Percentiles rank a stretch among this genome's conserved stretches.
These are phyloP conservation scores for Chelon auratus DNA, from an alignment of 2,797 vertebrate species.

Conservation along the genomic window DNA sequence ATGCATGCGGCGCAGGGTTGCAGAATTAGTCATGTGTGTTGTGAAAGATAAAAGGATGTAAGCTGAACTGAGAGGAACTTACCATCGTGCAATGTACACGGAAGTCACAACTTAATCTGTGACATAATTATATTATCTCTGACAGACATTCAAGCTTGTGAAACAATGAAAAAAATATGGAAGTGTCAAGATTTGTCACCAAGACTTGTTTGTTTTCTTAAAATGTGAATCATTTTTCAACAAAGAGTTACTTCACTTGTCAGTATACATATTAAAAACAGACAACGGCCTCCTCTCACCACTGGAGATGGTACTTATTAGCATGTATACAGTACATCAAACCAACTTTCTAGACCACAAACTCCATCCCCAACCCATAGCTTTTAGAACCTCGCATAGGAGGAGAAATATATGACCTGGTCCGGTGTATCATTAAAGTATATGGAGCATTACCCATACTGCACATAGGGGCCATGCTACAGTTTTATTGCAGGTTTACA, in stretches of 20 bases:
- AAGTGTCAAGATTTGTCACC: background rate
- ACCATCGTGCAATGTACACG: conserved; percentile 15
- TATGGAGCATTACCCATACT: conserved; percentile 83
- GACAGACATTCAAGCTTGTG: conserved; percentile 2
- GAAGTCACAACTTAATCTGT: conserved; percentile 23
- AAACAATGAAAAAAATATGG: conserved; percentile 4
- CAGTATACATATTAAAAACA: background rate
- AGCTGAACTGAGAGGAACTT: conserved; percentile 30
- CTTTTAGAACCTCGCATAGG: conserved; percentile 71
- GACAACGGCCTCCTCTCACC: background rate
- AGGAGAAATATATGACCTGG: conserved; percentile 80
- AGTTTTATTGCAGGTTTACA: conserved; percentile 82
- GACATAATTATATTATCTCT: conserved; percentile 7
- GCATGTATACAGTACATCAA: conserved; percentile 37
- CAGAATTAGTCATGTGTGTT: conserved; percentile 45
- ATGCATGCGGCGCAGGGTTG: conserved; percentile 50
- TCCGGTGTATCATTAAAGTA: conserved; percentile 83
- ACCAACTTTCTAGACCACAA: conserved; percentile 42
- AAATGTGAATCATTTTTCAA: background rate
- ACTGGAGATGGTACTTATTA: conserved; percentile 43
- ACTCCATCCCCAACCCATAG: conserved; percentile 31
- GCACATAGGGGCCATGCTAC: conserved; percentile 73
- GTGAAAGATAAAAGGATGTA: conserved; percentile 30
- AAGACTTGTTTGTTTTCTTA: conserved; percentile 1
- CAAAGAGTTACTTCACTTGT: conserved; percentile 1